Conservation (phyloP, 1,140 invertebrate species). For the Bombus terrestris region DNA sequence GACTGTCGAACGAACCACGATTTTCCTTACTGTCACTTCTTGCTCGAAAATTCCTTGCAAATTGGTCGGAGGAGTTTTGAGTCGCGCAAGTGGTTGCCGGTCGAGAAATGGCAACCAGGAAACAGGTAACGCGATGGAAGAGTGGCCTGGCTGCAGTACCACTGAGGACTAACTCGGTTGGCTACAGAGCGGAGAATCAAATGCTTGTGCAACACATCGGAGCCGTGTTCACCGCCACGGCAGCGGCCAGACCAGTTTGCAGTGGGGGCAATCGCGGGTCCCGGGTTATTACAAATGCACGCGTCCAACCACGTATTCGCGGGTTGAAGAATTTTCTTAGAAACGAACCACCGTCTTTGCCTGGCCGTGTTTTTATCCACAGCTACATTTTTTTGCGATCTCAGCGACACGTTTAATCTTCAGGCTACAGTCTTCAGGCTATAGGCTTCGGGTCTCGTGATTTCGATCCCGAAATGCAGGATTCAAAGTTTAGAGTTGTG, state of each 20-base stretch:
- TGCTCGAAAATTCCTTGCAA: not conserved
- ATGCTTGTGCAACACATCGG: conserved; percentile 67
- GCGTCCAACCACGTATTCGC: not conserved
- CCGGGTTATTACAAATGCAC: not conserved
- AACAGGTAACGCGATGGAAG: conserved; percentile 30
- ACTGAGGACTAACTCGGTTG: conserved; percentile 67
- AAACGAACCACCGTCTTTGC: not conserved
- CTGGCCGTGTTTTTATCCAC: too few species aligned
- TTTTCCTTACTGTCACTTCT: not conserved
- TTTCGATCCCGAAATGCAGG: too few species aligned
- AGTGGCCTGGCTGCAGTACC: conserved; percentile 54
- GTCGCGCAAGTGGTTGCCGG: not conserved
- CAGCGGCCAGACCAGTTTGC: conserved; percentile 16
- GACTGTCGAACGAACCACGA: not conserved
- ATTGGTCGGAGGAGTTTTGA: not conserved
- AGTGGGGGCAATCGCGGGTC: conserved; percentile 24
- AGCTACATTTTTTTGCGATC: too few species aligned
- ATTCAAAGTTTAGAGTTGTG: not conserved
- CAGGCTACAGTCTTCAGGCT: not conserved
- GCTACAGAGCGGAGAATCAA: conserved; percentile 59
- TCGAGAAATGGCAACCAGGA: not conserved
- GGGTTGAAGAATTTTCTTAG: not conserved
- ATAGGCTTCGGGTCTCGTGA: not conserved
- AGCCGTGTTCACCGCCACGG: conserved; percentile 18
- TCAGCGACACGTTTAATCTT: not conserved